A percentile compares a stretch with the other conserved stretches of the same genome.
Evolutionary conservation across 2,113 vertebrate species (phyloP).

Genomic region (Haliaeetus leucogaster): DNA sequence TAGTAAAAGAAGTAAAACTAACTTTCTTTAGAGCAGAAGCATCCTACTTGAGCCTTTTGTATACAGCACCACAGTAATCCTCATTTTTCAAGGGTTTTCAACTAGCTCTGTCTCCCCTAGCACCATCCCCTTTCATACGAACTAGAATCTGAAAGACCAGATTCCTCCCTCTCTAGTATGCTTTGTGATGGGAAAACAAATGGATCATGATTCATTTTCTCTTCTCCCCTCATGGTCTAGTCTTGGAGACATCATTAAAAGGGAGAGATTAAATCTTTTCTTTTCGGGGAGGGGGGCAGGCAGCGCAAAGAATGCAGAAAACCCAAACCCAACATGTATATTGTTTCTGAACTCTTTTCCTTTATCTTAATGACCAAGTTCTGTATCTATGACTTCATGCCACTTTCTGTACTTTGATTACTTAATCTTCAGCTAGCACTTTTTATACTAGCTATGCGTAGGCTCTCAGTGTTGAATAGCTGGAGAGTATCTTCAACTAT

Average conservation of each 20-base stretch:
- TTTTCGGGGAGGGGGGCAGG: too few relatives aligned
- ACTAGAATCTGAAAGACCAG: neutral
- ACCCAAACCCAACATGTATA: neutral
- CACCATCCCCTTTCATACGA: neutral
- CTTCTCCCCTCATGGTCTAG: neutral
- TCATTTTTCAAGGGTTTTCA: neutral
- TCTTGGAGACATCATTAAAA: neutral
- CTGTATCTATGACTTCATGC: neutral
- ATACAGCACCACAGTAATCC: neutral
- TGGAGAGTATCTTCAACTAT: neutral
- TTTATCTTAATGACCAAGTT: neutral
- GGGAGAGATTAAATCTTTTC: neutral
- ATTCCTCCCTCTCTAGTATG: neutral
- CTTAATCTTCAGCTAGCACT: neutral
- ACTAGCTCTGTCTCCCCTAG: neutral
- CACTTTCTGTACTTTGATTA: neutral
- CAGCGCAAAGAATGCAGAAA: neutral
- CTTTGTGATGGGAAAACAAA: neutral
- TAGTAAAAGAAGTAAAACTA: neutral
- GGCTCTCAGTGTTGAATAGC: neutral
- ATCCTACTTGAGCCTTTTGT: neutral
- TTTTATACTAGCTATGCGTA: neutral
- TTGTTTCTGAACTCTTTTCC: neutral
- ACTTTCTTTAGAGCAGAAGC: neutral
- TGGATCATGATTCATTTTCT: neutral